These are phyloP conservation scores for Xylota sylvarum DNA, from an alignment of 2,888 invertebrate species.

Conservation along the genomic window DNA sequence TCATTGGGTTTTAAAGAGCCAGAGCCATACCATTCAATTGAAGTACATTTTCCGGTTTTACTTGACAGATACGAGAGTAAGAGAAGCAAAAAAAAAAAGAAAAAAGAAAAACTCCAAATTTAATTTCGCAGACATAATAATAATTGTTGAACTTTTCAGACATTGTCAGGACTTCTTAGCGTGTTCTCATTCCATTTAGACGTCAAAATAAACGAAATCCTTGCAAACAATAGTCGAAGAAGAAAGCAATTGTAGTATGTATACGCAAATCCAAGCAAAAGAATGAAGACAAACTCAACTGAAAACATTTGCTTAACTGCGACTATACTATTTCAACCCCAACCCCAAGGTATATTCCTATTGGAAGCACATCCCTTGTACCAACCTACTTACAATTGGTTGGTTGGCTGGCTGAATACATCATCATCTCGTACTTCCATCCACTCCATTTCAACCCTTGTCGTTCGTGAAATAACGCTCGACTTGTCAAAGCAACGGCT, in stretches of 20 bases:
- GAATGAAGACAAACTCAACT: constrained; percentile 42
- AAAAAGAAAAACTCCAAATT: constrained; percentile 38
- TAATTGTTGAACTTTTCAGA: constrained; percentile 76
- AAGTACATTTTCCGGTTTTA: constrained; percentile 54
- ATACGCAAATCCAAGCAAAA: constrained; percentile 50
- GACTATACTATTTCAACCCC: constrained; percentile 27
- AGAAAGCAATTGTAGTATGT: constrained; percentile 53
- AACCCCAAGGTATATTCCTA: constrained; percentile 46
- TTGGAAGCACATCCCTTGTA: constrained; percentile 73
- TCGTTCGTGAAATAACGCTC: constrained; percentile 49
- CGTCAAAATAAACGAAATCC: constrained; percentile 62
- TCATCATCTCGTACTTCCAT: constrained; percentile 71
- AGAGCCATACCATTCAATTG: constrained; percentile 22
- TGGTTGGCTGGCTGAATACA: constrained; percentile 77
- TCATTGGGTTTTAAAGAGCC: constrained; percentile 60
- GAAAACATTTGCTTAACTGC: constrained; percentile 63
- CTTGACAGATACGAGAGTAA: neutral
- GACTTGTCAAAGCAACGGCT: constrained; percentile 74
- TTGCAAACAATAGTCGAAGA: constrained; percentile 39
- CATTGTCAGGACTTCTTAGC: constrained; percentile 30
- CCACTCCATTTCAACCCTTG: constrained; percentile 73
- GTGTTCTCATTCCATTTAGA: constrained; percentile 23
- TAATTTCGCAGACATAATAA: constrained; percentile 77
- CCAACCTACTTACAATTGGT: constrained; percentile 77
- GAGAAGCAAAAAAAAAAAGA: too few species aligned